Base-by-base conservation (phyloP, 2,888 invertebrate species). In the Apodemia duryi region DNA sequence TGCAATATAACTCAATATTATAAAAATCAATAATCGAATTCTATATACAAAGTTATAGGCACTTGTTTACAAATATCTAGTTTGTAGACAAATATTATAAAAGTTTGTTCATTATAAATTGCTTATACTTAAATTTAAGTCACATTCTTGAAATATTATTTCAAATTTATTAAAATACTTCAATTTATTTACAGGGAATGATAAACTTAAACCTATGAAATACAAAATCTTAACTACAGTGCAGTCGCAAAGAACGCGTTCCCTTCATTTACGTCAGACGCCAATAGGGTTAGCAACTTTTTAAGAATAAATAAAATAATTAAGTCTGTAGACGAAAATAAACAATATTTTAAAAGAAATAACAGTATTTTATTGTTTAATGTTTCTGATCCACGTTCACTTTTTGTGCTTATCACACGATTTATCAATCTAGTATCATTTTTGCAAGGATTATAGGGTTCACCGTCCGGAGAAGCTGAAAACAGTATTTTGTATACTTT, bases 61-160 rank as follows among this genome's bases (percentile, higher is more conserved):
- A 84, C 90, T 80, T 66, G 61, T 73, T 74, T 80, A 82, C 84
- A 79, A 84, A 82, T 57, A 70, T 52, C 69, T 69, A 67, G 76
- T 80, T 81, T 80, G 83, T 86, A 78, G 46, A 46, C 13, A 13
- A 46, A 46, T n/a, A 46, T 74, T 74, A 67, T 70, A 67, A 64
- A 70, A 64, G 60, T 68, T 64, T 57, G 32, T 57, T 57, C 57
- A 57, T 57, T 32, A 57, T 57, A 32, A 57, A 29, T 57, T 57
- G 57, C 57, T 57, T 57, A 57, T 4, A 46, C 13, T 46, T 46
- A 57, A 6, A 29, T 6, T 57, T 57, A 57, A 57, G 57, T 29
- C 57, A 57, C 57, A 57, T 57, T 57, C 10, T 57, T 57, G 57
- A 57, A 46, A 46, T 32, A 57, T 57, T 52, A 28, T 52, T n/a